Conservation (phyloP, 2,113 vertebrate species). For the Passer domesticus region DNA sequence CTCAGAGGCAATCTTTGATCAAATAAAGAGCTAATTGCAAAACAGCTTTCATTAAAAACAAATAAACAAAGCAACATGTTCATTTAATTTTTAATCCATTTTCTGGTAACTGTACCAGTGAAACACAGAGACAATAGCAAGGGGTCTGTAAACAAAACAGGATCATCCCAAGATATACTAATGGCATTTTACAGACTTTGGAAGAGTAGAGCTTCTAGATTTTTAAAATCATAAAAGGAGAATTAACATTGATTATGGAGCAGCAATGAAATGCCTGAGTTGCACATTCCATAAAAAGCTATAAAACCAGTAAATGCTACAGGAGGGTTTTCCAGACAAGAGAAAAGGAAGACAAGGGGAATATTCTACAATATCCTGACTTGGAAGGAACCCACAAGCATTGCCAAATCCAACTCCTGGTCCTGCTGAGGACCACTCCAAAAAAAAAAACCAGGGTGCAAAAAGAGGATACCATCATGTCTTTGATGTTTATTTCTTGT, state of each 20-base stretch:
- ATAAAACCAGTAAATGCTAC: neutral
- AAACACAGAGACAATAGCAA: neutral
- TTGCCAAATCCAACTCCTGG: neutral
- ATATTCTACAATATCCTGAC: neutral
- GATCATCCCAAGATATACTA: neutral
- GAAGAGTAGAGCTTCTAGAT: neutral
- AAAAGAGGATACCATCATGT: neutral
- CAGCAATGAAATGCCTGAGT: neutral
- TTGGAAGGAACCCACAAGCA: neutral
- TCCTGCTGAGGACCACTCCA: neutral
- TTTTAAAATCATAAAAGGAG: slow-evolving; percentile 21
- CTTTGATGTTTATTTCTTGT: neutral
- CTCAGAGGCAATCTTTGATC: neutral
- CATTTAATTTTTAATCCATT: slow-evolving; percentile 38
- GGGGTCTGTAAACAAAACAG: neutral
- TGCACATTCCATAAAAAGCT: neutral
- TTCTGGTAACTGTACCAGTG: slow-evolving; percentile 20
- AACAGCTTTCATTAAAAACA: slow-evolving; percentile 45
- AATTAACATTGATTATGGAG: slow-evolving; percentile 20
- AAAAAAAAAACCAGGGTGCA: neutral
- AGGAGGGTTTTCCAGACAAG: neutral
- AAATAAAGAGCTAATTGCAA: slow-evolving; percentile 24
- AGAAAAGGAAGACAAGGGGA: neutral
- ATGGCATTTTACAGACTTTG: neutral
- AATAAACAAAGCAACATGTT: slow-evolving; percentile 22